Conservation (phyloP, 2,888 invertebrate genomes). For the Agrotis ipsilon region DNA sequence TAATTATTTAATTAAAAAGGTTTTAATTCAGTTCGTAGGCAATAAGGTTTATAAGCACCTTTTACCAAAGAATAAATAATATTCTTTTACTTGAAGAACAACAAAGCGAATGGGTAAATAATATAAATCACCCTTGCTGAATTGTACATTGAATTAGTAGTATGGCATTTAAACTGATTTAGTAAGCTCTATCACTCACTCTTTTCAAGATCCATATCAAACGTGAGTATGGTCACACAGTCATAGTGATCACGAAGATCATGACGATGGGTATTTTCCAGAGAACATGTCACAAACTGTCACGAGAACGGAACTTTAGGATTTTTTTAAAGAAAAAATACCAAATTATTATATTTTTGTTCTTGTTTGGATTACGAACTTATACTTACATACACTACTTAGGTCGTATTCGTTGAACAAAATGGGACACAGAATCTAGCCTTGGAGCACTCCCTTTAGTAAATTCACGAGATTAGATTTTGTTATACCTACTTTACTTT, state of each 20-base stretch:
- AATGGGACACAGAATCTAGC: not conserved
- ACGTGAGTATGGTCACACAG: not conserved
- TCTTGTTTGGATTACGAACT: too few species aligned
- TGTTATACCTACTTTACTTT: not conserved
- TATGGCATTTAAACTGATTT: slow-evolving; percentile 20
- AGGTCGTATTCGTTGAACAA: not conserved
- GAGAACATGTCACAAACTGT: not conserved
- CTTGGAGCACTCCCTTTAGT: not conserved
- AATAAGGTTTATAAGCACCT: slow-evolving; percentile 10
- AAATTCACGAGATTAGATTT: not conserved
- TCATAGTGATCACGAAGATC: slow-evolving; percentile 6
- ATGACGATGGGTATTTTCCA: not conserved
- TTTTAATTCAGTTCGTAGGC: slow-evolving; percentile 11
- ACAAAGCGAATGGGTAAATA: not conserved
- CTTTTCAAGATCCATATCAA: slow-evolving; percentile 12
- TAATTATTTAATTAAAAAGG: too few species aligned
- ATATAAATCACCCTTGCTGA: not conserved
- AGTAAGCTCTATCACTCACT: slow-evolving; percentile 1
- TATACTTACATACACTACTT: too few species aligned
- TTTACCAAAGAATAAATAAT: too few species aligned
- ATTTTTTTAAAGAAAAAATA: too few species aligned
- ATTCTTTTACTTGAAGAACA: not conserved
- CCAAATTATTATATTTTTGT: too few species aligned
- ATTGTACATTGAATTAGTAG: too few species aligned
- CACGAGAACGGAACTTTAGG: too few species aligned